These are phyloP conservation scores for Pseudomugil gertrudae DNA, from an alignment of 2,797 vertebrate species.

Conservation along the genomic window DNA sequence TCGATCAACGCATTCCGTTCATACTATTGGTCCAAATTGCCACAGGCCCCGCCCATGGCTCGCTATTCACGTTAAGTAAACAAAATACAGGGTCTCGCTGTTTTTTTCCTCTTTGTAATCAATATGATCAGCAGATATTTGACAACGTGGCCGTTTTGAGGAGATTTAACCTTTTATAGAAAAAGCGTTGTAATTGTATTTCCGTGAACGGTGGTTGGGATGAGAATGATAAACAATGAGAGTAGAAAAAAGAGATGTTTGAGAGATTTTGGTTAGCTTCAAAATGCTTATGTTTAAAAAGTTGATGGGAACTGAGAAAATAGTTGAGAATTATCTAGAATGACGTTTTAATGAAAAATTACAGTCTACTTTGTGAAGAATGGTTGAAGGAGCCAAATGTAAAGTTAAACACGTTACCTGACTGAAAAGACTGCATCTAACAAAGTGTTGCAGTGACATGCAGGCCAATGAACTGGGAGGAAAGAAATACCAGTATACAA, in stretches of 20 bases:
- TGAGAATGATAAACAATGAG: neutral
- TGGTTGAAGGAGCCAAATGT: no score
- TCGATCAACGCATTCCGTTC: slow-evolving; percentile 1
- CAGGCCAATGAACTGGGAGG: no score
- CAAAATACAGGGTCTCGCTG: slow-evolving; percentile 45
- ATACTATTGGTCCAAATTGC: slow-evolving; percentile 42
- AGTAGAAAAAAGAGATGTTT: neutral
- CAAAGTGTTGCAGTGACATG: no score
- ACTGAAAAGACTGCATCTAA: neutral
- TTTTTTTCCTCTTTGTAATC: slow-evolving; percentile 25
- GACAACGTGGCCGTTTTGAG: slow-evolving; percentile 8
- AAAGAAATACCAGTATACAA: neutral
- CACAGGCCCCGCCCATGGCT: slow-evolving; percentile 26
- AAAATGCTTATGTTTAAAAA: neutral
- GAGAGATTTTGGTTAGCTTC: neutral
- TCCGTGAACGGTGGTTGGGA: neutral
- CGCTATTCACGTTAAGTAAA: slow-evolving; percentile 65
- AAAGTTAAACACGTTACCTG: neutral
- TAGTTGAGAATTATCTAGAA: neutral
- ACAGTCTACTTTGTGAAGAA: no score
- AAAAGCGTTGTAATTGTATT: neutral
- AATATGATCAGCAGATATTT: slow-evolving; percentile 43
- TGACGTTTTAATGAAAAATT: neutral
- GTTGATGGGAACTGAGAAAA: no score
- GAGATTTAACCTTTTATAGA: neutral